Evolutionary conservation across 2,888 invertebrate species (phyloP), one percentile per base, ranked within the genome.

Genomic region (Eudasyphora cyanicolor): DNA sequence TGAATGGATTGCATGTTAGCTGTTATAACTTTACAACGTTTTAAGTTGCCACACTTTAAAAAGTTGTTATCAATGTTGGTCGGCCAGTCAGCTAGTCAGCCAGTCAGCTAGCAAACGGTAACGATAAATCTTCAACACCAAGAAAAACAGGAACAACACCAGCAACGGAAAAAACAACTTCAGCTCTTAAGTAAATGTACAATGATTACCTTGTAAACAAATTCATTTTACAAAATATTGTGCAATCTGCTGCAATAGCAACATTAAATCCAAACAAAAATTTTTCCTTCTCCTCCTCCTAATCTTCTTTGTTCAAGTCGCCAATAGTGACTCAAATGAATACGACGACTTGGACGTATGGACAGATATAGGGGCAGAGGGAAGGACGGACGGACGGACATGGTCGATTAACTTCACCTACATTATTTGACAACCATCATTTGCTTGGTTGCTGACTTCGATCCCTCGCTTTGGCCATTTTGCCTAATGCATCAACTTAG

Each of bases 41-140:
- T 74, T 76, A 70, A 77, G 74, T 75, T 83, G 62, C 54, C 74
- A 62, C 54, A 71, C 70, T 75, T 83, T 57, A 77, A 62, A 80
- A 83, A 74, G 62, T 80, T 80, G 54, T 75, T 64, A 74, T 17
- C 62, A 71, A 49, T 60, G 49, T 17, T 62, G 32, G 62, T 8
- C 8, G 17, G 12, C 62, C n/a, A 62, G n/a, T n/a, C 62, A 32
- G 8, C 17, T 17, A 49, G n/a, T n/a, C 49, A 19, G 19, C n/a
- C n/a, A 10, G 8, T 2, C 49, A 17, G 6, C 6, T 24, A 7
- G 24, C 21, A 14, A 24, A 57, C 19, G 51, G 5, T 14, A 21
- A 51, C 51, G 17, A 60, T 60, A 60, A 60, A 60, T 60, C 29
- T 60, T 60, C 6, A 29, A 32, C 1, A n/a, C 29, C 29, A 60